Percentiles rank a stretch among this genome's conserved stretches.
phyloP scores from a whole-genome alignment of 2,113 vertebrate genomes.

The Megaceryle torquata region DNA sequence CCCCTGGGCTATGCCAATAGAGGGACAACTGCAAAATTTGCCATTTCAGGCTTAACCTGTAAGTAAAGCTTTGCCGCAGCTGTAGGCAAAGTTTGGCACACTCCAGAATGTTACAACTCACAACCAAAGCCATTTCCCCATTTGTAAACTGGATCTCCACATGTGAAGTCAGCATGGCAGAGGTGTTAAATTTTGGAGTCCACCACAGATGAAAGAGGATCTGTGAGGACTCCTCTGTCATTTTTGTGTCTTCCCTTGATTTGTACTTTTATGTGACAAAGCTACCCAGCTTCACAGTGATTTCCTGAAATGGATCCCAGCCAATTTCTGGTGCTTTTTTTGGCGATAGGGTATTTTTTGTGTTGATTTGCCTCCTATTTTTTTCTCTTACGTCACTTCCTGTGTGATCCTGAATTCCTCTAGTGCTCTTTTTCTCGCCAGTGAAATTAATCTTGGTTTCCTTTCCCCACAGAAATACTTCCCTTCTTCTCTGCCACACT shows the following conservation, averaged over 20 bases:
- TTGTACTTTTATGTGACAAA: conserved; percentile 37
- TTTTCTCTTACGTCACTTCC: conserved; percentile 46
- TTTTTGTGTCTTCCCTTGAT: not conserved
- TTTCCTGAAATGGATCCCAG: conserved; percentile 47
- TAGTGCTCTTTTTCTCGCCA: conserved; percentile 46
- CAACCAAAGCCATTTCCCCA: not conserved
- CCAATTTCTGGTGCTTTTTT: conserved; percentile 52
- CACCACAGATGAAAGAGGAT: not conserved
- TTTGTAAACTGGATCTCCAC: not conserved
- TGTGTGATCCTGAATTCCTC: conserved; percentile 51
- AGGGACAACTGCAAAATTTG: not conserved
- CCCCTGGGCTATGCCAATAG: not conserved
- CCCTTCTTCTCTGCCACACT: not conserved
- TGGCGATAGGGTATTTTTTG: not conserved
- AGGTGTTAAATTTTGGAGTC: not conserved
- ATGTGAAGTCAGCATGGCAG: not conserved
- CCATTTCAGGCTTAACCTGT: not conserved
- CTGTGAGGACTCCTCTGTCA: not conserved
- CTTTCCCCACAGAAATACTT: conserved; percentile 45
- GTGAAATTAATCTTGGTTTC: conserved; percentile 34
- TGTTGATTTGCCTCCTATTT: conserved; percentile 44
- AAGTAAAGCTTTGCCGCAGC: not conserved
- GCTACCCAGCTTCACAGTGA: conserved; percentile 17
- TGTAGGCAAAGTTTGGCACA: not conserved
- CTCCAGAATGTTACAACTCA: not conserved